These are phyloP conservation scores for Chloropsis cyanopogon DNA, from an alignment of 2,113 vertebrate species.

Conservation along the genomic window DNA sequence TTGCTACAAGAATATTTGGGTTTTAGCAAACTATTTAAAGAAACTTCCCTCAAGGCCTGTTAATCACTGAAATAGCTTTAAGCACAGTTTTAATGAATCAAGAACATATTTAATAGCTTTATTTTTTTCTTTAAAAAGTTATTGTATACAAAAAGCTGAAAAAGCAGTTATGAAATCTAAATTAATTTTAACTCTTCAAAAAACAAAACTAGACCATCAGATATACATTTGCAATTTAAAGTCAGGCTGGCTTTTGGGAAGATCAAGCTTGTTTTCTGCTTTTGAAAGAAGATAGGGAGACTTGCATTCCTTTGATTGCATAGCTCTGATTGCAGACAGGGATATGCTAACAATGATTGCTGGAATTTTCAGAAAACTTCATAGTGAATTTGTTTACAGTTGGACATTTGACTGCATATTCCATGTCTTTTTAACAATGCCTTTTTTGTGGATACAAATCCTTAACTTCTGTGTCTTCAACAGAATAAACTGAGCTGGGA, in stretches of 20 bases:
- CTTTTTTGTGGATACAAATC: not conserved
- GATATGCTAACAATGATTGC: not conserved
- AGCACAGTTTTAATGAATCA: not conserved
- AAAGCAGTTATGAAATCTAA: not conserved
- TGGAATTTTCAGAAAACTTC: not conserved
- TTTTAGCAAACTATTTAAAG: not conserved
- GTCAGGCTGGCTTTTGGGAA: not conserved
- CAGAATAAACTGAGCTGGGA: not conserved
- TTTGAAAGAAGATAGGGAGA: conserved; percentile 4
- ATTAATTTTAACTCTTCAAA: not conserved
- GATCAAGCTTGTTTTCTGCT: not conserved
- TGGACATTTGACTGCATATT: not conserved
- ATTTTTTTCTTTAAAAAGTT: not conserved
- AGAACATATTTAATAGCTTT: not conserved
- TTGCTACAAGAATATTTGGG: not conserved
- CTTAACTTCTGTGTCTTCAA: not conserved
- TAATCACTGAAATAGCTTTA: not conserved
- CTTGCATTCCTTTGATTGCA: not conserved
- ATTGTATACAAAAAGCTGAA: not conserved
- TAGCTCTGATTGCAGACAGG: not conserved
- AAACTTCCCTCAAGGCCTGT: not conserved
- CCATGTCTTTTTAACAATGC: not conserved
- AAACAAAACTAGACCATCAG: not conserved
- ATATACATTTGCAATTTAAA: not conserved
- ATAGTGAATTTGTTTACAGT: not conserved